Conservation (phyloP, 1,140 invertebrate species). For the Diprion similis region DNA sequence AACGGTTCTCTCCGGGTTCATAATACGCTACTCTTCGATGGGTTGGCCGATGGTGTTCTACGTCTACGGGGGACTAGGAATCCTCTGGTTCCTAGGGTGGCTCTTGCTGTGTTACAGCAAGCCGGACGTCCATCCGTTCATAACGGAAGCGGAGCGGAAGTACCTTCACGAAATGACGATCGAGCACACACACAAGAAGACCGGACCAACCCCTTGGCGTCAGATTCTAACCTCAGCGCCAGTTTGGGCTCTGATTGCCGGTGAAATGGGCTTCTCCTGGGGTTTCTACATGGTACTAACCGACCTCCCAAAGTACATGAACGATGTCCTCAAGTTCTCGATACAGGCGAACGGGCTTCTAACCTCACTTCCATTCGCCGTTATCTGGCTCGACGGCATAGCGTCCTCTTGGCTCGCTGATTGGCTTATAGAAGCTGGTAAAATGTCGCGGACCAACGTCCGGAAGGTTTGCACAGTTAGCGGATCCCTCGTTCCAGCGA, state of each 20-base stretch:
- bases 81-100: slow-evolving; percentile 32
- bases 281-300: slow-evolving; percentile 74
- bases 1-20: slow-evolving; percentile 73
- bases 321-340: slow-evolving; percentile 76
- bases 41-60: slow-evolving; percentile 66
- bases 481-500: slow-evolving; percentile 59
- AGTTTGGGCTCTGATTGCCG: slow-evolving; percentile 70
- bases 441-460: slow-evolving; percentile 60
- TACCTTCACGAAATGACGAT: slow-evolving; percentile 60
- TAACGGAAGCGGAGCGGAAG: slow-evolving; percentile 68
- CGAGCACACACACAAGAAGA: slow-evolving; percentile 40
- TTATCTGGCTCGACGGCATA: slow-evolving; percentile 68
- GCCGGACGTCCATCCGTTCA: slow-evolving; percentile 69
- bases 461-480: slow-evolving; percentile 67
- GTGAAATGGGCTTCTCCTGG: slow-evolving; percentile 73
- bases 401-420: slow-evolving; percentile 64
- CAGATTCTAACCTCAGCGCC: slow-evolving; percentile 70
- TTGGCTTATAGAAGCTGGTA: slow-evolving; percentile 61
- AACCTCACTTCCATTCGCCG: slow-evolving; percentile 65
- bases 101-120: slow-evolving; percentile 58
- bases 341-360: slow-evolving; percentile 69
- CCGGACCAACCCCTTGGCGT: slow-evolving; percentile 67
- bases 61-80: slow-evolving; percentile 39
- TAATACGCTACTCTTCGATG: slow-evolving; percentile 66
- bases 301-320: slow-evolving; percentile 86